These are phyloP conservation scores for Nycticebus coucang DNA, from an alignment of 2,113 vertebrate species.

Conservation along the genomic window DNA sequence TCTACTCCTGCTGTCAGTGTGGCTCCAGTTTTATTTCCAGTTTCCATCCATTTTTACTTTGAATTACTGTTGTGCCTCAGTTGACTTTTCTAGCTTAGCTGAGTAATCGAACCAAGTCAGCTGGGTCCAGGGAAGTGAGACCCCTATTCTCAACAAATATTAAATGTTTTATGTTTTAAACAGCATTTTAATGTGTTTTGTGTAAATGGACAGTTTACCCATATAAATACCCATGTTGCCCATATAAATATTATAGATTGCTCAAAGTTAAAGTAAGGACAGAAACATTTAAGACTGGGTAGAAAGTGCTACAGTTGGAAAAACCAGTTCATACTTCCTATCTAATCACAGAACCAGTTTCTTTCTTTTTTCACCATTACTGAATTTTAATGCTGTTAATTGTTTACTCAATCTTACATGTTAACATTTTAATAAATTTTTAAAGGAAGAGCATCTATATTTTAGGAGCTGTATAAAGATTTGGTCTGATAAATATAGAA, in stretches of 20 bases:
- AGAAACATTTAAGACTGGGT: not conserved
- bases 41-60: too few species aligned
- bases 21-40: too few species aligned
- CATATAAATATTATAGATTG: not conserved
- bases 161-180: not conserved
- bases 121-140: too few species aligned
- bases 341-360: not conserved
- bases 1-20: too few species aligned
- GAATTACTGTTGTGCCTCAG: too few species aligned
- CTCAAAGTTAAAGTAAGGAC: not conserved
- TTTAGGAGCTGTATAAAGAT: not conserved
- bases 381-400: not conserved
- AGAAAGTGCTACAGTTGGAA: not conserved
- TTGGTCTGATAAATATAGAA: not conserved
- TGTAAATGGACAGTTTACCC: not conserved
- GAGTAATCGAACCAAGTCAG: too few species aligned
- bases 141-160: not conserved
- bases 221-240: not conserved
- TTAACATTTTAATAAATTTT: not conserved
- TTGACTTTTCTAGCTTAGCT: too few species aligned
- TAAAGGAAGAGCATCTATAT: not conserved
- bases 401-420: not conserved
- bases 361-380: not conserved
- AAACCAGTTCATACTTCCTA: not conserved
- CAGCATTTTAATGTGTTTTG: not conserved